Percentiles rank a stretch among this genome's conserved stretches.
Evolutionary conservation across 2,113 vertebrate genomes (phyloP).

Genomic region (Pristiophorus japonicus): DNA sequence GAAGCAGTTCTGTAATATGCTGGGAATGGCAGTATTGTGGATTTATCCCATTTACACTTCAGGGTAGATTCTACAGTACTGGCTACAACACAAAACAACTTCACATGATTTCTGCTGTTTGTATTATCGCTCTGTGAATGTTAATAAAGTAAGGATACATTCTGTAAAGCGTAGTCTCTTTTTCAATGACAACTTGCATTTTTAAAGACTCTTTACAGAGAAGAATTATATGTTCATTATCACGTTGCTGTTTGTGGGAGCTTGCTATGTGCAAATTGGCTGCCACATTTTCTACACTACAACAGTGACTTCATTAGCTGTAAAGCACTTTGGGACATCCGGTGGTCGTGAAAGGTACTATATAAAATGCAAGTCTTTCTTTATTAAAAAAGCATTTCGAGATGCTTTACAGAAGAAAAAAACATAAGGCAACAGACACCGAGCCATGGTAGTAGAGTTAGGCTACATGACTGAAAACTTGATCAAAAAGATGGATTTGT

Average conservation of each 20-base stretch:
- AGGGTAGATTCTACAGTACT: not conserved
- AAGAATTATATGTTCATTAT: too few species aligned
- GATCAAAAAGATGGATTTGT: not conserved
- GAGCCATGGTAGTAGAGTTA: not conserved
- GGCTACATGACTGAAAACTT: not conserved
- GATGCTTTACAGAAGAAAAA: not conserved
- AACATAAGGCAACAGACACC: not conserved
- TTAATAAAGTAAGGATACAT: not conserved
- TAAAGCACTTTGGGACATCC: too few species aligned
- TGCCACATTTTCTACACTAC: too few species aligned
- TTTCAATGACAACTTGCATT: not conserved
- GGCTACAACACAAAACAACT: not conserved
- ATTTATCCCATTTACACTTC: not conserved
- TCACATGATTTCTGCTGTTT: not conserved
- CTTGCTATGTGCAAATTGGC: too few species aligned
- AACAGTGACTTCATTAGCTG: too few species aligned
- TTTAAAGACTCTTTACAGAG: not conserved
- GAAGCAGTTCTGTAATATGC: not conserved
- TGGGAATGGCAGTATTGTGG: not conserved
- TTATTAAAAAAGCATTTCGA: not conserved
- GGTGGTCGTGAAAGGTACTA: too few species aligned
- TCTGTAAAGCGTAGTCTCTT: not conserved
- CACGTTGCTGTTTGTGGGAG: too few species aligned
- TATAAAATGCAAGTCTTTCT: too few species aligned
- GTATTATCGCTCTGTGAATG: not conserved